phyloP scores from a whole-genome alignment of 2,888 invertebrate genomes.

The Lithosia quadra region DNA sequence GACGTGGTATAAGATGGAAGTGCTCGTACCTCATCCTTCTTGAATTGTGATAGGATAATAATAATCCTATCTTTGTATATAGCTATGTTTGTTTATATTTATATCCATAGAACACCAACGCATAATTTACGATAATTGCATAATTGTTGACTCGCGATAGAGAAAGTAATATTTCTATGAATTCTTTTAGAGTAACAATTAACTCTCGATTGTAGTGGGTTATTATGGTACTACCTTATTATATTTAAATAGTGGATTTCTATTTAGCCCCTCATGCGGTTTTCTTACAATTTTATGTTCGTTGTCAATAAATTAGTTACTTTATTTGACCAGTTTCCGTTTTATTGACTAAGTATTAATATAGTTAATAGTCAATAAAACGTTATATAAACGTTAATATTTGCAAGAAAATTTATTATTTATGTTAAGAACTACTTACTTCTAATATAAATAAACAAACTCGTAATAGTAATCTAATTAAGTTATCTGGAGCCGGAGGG shows the following conservation, averaged over 20 bases:
- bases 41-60: not conserved
- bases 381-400: too few species aligned
- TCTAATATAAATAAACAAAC: not conserved
- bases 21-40: not conserved
- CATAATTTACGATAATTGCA: not conserved
- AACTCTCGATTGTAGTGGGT: not conserved
- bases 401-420: not conserved
- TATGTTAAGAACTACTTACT: too few species aligned
- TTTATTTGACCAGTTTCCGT: not conserved
- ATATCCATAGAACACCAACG: not conserved
- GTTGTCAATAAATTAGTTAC: too few species aligned
- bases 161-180: not conserved
- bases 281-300: not conserved
- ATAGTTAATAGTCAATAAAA: too few species aligned
- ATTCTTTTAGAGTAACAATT: not conserved
- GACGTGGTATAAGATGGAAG: not conserved
- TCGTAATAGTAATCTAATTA: not conserved
- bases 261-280: not conserved
- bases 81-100: not conserved
- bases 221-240: not conserved
- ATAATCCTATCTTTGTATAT: not conserved
- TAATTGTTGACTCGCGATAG: not conserved
- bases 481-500: too few species aligned
- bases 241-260: not conserved
- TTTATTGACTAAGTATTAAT: too few species aligned